A percentile compares a stretch with the other conserved stretches of the same genome.
Evolutionary conservation across 2,797 vertebrate species (phyloP).

Genomic region (Coregonus ussuriensis): DNA sequence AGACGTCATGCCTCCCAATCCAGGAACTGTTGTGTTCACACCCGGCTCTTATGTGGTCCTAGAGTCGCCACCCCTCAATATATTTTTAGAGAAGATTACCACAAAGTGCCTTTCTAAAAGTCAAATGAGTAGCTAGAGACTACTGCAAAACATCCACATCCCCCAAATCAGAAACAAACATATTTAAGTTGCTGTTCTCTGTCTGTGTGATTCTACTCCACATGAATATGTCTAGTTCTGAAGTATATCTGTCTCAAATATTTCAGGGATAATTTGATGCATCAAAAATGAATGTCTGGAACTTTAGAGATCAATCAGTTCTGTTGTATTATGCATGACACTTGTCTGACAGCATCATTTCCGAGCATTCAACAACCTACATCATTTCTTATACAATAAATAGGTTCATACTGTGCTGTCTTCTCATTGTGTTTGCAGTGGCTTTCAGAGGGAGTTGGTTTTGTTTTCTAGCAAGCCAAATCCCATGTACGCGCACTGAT

Average conservation of each 20-base stretch:
- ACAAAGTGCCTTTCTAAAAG: constrained; percentile 68
- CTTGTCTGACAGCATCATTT: constrained; percentile 25
- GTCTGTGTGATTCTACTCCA: background rate
- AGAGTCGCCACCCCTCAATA: constrained; percentile 73
- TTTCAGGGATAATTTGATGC: constrained; percentile 25
- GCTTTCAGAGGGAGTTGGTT: background rate
- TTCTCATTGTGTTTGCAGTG: background rate
- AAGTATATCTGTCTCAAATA: background rate
- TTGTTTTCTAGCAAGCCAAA: constrained; percentile 24
- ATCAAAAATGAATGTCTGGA: constrained; percentile 21
- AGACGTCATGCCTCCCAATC: background rate
- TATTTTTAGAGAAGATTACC: constrained; percentile 69
- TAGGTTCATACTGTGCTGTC: background rate
- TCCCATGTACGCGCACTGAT: constrained; percentile 12
- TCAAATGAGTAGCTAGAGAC: constrained; percentile 65
- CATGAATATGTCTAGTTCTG: background rate
- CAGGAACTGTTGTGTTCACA: constrained; percentile 38
- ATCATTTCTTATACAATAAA: background rate
- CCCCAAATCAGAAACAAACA: constrained; percentile 5
- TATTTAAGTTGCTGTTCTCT: background rate
- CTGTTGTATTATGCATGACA: constrained; percentile 22
- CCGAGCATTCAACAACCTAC: constrained; percentile 16
- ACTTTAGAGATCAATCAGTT: constrained; percentile 1
- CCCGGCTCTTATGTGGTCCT: constrained; percentile 73
- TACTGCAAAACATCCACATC: constrained; percentile 29